A percentile compares a stretch with the other conserved stretches of the same genome.
Evolutionary conservation across 2,113 vertebrate species (phyloP).

Genomic region (Sinocyclocheilus maitianheensis): DNA sequence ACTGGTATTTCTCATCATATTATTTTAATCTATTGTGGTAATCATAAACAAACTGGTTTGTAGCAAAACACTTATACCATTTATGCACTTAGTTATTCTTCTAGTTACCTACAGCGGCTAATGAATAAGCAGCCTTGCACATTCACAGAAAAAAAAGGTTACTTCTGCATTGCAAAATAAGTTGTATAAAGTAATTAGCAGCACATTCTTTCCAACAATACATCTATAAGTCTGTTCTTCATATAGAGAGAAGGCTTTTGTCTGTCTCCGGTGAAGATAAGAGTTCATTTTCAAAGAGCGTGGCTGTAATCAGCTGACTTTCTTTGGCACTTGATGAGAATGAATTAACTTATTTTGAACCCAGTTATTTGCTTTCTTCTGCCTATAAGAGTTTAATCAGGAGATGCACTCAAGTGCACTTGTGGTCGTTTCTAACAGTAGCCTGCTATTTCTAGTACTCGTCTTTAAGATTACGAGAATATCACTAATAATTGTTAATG

Average conservation of each 20-base stretch:
- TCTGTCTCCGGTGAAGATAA: neutral
- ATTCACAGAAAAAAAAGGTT: too few species aligned
- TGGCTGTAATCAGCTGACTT: constrained; percentile 12
- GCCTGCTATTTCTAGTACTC: neutral
- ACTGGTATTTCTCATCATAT: too few species aligned
- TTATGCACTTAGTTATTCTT: too few species aligned
- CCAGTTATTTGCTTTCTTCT: constrained; percentile 1
- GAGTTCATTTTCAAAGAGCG: neutral
- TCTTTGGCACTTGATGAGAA: constrained; percentile 27
- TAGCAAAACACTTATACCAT: too few species aligned
- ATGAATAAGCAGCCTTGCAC: too few species aligned
- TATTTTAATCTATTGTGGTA: too few species aligned
- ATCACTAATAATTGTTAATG: constrained; percentile 1
- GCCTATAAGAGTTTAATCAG: constrained; percentile 16
- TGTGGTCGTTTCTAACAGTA: neutral
- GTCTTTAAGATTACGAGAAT: neutral
- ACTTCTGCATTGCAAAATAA: too few species aligned
- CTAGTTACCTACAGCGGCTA: too few species aligned
- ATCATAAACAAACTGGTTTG: too few species aligned
- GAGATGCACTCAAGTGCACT: neutral
- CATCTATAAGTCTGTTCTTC: neutral
- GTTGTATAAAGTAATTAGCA: neutral
- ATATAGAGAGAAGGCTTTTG: neutral
- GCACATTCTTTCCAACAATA: neutral
- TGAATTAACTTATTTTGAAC: neutral